Conservation (phyloP, 2,797 vertebrate genomes). For the Cirrhinus molitorella region DNA sequence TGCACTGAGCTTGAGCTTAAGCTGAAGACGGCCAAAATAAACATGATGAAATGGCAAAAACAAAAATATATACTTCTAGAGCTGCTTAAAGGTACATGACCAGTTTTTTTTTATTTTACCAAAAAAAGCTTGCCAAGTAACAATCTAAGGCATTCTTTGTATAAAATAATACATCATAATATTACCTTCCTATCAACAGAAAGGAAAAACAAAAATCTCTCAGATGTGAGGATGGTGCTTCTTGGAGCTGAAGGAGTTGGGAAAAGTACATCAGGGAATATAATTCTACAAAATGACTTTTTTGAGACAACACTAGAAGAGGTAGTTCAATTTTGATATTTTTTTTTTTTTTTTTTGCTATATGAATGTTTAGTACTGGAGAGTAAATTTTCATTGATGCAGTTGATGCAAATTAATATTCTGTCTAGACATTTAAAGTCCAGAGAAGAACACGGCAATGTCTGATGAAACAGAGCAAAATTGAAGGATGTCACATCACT, state of each 20-base stretch:
- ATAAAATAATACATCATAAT: background rate
- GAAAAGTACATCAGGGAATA: constrained; percentile 63
- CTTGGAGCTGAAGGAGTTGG: constrained; percentile 53
- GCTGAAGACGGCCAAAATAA: constrained; percentile 34
- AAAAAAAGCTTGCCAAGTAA: background rate
- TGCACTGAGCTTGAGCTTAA: constrained; percentile 15
- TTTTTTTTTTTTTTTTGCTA: no score
- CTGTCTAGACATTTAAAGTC: constrained; percentile 41
- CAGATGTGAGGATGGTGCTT: constrained; percentile 59
- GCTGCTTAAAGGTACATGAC: constrained; percentile 52
- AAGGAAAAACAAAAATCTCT: background rate
- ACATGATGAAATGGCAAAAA: constrained; percentile 24
- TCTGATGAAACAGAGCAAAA: constrained; percentile 19
- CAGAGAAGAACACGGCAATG: background rate
- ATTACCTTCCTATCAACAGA: constrained; percentile 40
- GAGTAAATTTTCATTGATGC: no score
- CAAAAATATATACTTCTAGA: constrained; percentile 47
- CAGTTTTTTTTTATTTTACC: background rate
- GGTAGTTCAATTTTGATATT: background rate
- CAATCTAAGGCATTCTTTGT: background rate
- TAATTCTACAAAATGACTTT: background rate
- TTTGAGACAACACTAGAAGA: constrained; percentile 41
- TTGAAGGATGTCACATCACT: constrained; percentile 31
- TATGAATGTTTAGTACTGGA: background rate
- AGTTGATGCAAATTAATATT: background rate